A percentile compares a stretch with the other conserved stretches of the same genome.
Conservation (phyloP, 2,797 vertebrate species). For the Coregonus suidteri region DNA sequence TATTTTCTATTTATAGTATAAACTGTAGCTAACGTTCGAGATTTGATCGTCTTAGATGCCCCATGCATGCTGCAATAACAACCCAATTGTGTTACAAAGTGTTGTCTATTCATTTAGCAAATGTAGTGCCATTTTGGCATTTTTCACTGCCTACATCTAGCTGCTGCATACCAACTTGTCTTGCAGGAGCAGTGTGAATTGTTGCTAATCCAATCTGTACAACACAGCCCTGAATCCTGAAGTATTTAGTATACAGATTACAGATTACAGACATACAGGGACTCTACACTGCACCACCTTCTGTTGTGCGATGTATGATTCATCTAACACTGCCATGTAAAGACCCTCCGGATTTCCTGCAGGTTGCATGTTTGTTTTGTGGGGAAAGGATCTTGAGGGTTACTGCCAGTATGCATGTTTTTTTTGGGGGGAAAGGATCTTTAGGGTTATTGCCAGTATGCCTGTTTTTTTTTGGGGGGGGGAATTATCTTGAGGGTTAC, state of each 20-base stretch:
- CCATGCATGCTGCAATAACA: neutral
- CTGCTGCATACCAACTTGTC: neutral
- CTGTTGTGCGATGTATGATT: no score
- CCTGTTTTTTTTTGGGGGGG: neutral
- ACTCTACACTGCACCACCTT: no score
- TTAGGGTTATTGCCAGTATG: no score
- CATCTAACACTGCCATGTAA: neutral
- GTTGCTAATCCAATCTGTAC: neutral
- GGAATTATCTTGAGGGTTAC: no score
- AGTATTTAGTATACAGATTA: no score
- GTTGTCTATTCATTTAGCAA: neutral
- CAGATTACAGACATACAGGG: no score
- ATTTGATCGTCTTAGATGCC: no score
- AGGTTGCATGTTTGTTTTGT: neutral
- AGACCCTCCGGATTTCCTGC: neutral
- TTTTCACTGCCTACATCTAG: constrained; percentile 4
- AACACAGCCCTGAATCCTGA: no score
- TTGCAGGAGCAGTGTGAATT: constrained; percentile 7
- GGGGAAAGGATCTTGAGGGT: neutral
- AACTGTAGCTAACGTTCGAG: neutral
- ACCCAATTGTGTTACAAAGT: neutral
- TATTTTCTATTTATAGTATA: neutral
- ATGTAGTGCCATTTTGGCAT: neutral
- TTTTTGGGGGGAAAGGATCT: no score
- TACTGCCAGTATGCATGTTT: no score